Evolutionary conservation across 2,888 invertebrate genomes (phyloP).

Genomic region (Disparrhopalites patrizii): DNA sequence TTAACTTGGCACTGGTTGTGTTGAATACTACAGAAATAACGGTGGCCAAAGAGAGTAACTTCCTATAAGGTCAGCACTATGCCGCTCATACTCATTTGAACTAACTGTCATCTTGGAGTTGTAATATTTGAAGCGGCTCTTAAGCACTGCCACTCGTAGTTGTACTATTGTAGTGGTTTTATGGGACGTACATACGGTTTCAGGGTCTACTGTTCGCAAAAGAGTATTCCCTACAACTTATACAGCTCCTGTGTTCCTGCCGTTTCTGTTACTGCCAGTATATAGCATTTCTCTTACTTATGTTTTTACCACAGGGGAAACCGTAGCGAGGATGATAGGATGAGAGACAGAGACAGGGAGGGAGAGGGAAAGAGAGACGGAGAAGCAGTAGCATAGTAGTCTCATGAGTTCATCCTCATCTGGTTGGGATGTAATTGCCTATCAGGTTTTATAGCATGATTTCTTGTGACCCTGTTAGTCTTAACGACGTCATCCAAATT

Average conservation of each 20-base stretch:
- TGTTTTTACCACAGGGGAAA: too few species aligned
- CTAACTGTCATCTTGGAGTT: slow-evolving; percentile 8
- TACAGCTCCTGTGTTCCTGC: too few species aligned
- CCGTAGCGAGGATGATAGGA: too few species aligned
- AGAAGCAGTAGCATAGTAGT: too few species aligned
- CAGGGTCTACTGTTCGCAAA: too few species aligned
- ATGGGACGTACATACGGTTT: too few species aligned
- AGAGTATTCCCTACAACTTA: too few species aligned
- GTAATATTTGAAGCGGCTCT: too few species aligned
- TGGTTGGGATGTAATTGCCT: slow-evolving; percentile 32
- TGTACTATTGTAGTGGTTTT: too few species aligned
- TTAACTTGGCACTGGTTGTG: neutral
- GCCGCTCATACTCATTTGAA: slow-evolving; percentile 24
- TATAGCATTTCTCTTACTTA: too few species aligned
- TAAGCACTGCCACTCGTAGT: too few species aligned
- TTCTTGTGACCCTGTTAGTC: slow-evolving; percentile 33
- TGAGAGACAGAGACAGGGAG: neutral
- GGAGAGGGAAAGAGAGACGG: slow-evolving; percentile 10
- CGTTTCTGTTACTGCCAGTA: too few species aligned
- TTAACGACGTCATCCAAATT: slow-evolving; percentile 45
- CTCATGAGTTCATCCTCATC: slow-evolving; percentile 24
- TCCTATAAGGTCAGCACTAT: neutral
- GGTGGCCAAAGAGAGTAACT: neutral
- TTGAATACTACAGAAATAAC: neutral
- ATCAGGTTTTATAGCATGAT: slow-evolving; percentile 36